A percentile compares a stretch with the other conserved stretches of the same genome.
Conservation (phyloP, 1,140 invertebrate species). For the Dinoponera quadriceps region DNA sequence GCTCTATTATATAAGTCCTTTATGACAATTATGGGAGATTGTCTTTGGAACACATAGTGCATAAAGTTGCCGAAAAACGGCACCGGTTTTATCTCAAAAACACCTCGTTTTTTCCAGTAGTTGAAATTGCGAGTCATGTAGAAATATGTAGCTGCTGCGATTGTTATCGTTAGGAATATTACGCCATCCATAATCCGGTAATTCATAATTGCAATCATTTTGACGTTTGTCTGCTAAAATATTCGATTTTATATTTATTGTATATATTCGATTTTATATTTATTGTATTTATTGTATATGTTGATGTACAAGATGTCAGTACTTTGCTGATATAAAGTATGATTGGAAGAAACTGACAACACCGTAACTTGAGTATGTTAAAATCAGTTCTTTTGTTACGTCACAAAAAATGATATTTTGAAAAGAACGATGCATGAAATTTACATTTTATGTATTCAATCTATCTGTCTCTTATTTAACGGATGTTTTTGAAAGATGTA, state of each 20-base stretch:
- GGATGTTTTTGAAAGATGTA: no score
- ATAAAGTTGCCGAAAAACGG: constrained; percentile 80
- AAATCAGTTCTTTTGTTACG: no score
- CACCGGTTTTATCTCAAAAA: constrained; percentile 74
- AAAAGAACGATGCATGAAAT: no score
- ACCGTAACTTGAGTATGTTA: neutral
- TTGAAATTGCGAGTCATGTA: constrained; percentile 80
- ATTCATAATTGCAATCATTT: constrained; percentile 64
- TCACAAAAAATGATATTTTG: no score
- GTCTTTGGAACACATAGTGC: constrained; percentile 56
- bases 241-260: neutral
- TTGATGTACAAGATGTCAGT: neutral
- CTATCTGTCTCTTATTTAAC: no score
- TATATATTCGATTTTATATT: neutral
- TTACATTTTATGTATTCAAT: no score
- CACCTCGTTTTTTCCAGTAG: constrained; percentile 80
- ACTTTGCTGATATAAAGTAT: neutral
- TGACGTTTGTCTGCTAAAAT: neutral
- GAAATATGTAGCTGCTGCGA: constrained; percentile 67
- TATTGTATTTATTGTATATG: no score
- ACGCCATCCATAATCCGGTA: constrained; percentile 64
- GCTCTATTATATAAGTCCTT: constrained; percentile 65
- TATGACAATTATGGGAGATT: constrained; percentile 48
- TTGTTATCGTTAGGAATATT: neutral
- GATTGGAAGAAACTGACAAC: neutral